Conservation (phyloP, 2,797 vertebrate genomes). For the Anguilla obscura region DNA sequence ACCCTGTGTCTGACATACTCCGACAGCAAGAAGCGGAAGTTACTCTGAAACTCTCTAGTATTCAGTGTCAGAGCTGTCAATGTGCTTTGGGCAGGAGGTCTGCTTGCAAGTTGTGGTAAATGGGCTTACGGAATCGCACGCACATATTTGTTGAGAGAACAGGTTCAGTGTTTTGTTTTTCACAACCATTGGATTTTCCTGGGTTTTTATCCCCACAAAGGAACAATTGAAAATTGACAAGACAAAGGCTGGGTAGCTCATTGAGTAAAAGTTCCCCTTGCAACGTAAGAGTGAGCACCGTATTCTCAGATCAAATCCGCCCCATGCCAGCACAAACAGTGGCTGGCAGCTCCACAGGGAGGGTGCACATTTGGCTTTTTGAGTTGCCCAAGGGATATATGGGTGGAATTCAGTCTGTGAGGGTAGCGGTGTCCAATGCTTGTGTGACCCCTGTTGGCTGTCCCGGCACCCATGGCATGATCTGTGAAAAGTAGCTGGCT, state of each 20-base stretch:
- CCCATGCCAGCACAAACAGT: too few species aligned
- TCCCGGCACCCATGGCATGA: background rate
- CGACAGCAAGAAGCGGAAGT: background rate
- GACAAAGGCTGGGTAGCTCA: too few species aligned
- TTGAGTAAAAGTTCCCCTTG: too few species aligned
- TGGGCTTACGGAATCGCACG: background rate
- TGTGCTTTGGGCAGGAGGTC: background rate
- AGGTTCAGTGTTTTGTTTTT: background rate
- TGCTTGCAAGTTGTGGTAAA: background rate
- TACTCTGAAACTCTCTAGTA: background rate
- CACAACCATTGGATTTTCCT: background rate
- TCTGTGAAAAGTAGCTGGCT: background rate
- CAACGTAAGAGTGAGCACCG: too few species aligned
- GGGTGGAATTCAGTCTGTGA: background rate
- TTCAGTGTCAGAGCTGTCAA: background rate
- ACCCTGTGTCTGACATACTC: conserved; percentile 25
- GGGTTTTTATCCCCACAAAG: background rate
- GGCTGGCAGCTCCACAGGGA: too few species aligned
- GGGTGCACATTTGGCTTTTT: too few species aligned
- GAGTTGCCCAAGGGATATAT: too few species aligned
- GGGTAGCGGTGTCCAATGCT: background rate
- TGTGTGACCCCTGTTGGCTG: background rate
- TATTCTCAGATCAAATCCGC: too few species aligned
- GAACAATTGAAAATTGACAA: too few species aligned
- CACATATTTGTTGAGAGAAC: background rate